Percentiles rank a stretch among this genome's conserved stretches.
These are phyloP conservation scores for Crypturellus tataupa DNA, from an alignment of 2,797 vertebrate genomes.

Conservation along the genomic window DNA sequence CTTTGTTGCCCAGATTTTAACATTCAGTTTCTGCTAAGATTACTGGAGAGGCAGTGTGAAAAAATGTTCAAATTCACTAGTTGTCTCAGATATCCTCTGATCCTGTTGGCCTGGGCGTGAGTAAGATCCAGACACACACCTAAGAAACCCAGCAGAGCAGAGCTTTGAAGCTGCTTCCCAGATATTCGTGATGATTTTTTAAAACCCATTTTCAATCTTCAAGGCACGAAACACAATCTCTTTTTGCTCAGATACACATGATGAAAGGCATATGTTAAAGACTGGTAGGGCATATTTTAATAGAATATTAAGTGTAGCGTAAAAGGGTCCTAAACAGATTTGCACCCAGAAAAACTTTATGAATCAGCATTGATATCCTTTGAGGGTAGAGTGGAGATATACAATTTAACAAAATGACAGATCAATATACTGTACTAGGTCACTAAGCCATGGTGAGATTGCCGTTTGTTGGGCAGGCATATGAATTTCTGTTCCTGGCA, in stretches of 20 bases:
- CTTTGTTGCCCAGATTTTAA: neutral
- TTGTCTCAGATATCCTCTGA: neutral
- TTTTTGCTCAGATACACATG: neutral
- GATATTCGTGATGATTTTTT: neutral
- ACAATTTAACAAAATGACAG: neutral
- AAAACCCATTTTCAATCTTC: neutral
- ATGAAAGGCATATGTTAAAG: neutral
- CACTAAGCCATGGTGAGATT: neutral
- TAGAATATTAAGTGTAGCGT: neutral
- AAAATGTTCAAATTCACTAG: neutral
- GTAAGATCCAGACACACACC: neutral
- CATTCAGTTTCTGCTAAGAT: neutral
- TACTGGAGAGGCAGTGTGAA: neutral
- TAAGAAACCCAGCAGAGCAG: neutral
- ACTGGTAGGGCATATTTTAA: neutral
- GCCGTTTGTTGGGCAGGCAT: neutral
- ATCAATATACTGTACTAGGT: neutral
- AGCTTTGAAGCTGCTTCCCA: neutral
- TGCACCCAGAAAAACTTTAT: neutral
- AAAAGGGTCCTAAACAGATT: neutral
- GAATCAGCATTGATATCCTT: neutral
- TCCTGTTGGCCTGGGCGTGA: neutral
- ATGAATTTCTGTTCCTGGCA: neutral
- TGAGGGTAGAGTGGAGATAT: neutral
- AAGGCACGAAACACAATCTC: neutral